phyloP scores from a whole-genome alignment of 2,113 vertebrate species.

The Protobothrops mucrosquamatus region DNA sequence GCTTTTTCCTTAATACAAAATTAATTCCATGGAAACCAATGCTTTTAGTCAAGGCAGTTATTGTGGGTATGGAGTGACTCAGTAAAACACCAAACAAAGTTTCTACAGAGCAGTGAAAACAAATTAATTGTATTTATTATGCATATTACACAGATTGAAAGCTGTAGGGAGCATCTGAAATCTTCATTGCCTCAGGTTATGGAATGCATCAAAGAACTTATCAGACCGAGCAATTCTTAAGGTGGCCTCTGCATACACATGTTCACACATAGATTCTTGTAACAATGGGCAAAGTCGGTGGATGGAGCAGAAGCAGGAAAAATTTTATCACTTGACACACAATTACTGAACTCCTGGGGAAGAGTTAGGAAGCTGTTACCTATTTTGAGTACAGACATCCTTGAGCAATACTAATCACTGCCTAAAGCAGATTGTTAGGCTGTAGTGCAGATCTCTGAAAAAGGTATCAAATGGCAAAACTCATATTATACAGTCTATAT shows the following conservation, averaged over 20 bases:
- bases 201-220: conserved; percentile 60
- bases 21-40: conserved; percentile 39
- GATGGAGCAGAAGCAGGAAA: conserved; percentile 30
- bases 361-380: conserved; percentile 43
- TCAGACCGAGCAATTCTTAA: conserved; percentile 64
- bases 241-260: conserved; percentile 53
- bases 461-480: conserved; percentile 72
- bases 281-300: conserved; percentile 52
- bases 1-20: conserved; percentile 43
- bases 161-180: conserved; percentile 69
- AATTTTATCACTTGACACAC: conserved; percentile 48
- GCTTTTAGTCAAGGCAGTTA: conserved; percentile 35
- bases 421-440: conserved; percentile 57
- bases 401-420: conserved; percentile 55
- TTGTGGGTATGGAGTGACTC: conserved; percentile 42
- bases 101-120: conserved; percentile 68
- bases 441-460: conserved; percentile 64
- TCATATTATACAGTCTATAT: conserved; percentile 72
- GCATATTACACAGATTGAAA: conserved; percentile 72
- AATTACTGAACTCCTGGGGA: conserved; percentile 49
- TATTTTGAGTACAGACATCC: conserved; percentile 53
- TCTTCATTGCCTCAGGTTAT: conserved; percentile 64
- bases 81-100: conserved; percentile 66
- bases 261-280: conserved; percentile 58
- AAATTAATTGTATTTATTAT: conserved; percentile 76